Base-by-base conservation (phyloP, 2,888 invertebrate genomes). In the Tenthredo mesomela region DNA sequence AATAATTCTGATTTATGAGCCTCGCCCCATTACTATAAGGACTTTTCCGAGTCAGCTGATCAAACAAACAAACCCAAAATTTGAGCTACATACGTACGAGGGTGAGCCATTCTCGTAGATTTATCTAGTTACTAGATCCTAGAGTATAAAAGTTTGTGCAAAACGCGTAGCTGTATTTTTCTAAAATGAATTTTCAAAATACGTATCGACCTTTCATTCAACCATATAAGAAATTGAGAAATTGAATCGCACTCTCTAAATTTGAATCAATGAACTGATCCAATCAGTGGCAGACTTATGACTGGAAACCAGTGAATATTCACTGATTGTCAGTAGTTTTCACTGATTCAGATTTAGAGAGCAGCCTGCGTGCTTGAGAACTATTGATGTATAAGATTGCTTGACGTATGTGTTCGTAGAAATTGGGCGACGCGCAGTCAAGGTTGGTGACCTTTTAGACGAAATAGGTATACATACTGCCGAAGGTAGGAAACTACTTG, bases 1-100 rank as follows among this genome's bases (percentile, higher is more conserved):
- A 37, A 58, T 80, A 80, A 80, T 61, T 80, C 80, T 80, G 61
- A 80, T 80, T 80, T 80, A 80, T 61, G 61, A 80, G 37, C 80
- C 80, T 80, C 80, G 21, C 61, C 80, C 61, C 37, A 80, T 40
- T 10, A 6, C 37, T 47, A 1, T 40, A 61, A 80, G 61, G 80
- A 80, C 80, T 21, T 61, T 61, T 40, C 58, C 58, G 80, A 80
- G 61, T 80, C 80, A 80, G 80, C 80, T 80, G 80, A 80, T 80
- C 80, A 80, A 80, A 80, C 80, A 80, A 80, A 80, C 80, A 80
- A 58, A 29, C 58, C 80, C 25, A 21, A 10, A 77, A n/a, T 77
- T 21, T n/a, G 9, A 61, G n/a, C 80, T 61, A 21, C 37, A 40
- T 12, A 58, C 37, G 10, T 18, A 9, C 29, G 25, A 25, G 43